These are phyloP conservation scores for Scylla paramamosain DNA, from an alignment of 1,140 invertebrate species.

Conservation along the genomic window DNA sequence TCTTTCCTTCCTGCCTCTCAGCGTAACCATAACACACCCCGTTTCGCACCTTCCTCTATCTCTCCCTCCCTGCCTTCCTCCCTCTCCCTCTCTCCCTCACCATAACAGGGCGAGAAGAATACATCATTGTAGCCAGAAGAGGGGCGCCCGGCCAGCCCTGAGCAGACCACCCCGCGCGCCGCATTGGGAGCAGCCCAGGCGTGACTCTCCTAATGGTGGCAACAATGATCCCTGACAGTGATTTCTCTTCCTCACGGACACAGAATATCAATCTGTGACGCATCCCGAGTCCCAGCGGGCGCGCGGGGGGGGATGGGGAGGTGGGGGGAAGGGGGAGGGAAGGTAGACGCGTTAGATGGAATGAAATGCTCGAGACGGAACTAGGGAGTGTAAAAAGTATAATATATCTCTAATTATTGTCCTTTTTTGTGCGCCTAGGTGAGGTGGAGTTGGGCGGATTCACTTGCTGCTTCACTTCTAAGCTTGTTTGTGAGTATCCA, in stretches of 20 bases:
- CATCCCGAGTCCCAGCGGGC: too few species aligned
- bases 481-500: too few species aligned
- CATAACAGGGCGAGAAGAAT: neutral
- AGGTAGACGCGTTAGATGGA: neutral
- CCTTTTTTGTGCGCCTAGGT: too few species aligned
- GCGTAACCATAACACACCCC: too few species aligned
- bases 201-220: constrained; percentile 67
- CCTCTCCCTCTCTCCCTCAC: neutral
- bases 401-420: too few species aligned
- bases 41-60: neutral
- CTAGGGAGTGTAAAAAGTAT: too few species aligned
- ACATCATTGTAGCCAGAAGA: constrained; percentile 60
- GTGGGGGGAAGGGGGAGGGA: too few species aligned
- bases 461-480: too few species aligned
- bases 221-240: constrained; percentile 52
- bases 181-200: constrained; percentile 59
- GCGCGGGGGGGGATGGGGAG: too few species aligned
- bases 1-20: neutral
- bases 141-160: neutral
- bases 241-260: constrained; percentile 42
- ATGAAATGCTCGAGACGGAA: too few species aligned
- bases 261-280: constrained; percentile 55
- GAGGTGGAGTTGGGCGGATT: too few species aligned
- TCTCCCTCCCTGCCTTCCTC: neutral
- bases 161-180: constrained; percentile 34